Conservation (phyloP, 2,888 invertebrate species). For the Cloeon dipterum region DNA sequence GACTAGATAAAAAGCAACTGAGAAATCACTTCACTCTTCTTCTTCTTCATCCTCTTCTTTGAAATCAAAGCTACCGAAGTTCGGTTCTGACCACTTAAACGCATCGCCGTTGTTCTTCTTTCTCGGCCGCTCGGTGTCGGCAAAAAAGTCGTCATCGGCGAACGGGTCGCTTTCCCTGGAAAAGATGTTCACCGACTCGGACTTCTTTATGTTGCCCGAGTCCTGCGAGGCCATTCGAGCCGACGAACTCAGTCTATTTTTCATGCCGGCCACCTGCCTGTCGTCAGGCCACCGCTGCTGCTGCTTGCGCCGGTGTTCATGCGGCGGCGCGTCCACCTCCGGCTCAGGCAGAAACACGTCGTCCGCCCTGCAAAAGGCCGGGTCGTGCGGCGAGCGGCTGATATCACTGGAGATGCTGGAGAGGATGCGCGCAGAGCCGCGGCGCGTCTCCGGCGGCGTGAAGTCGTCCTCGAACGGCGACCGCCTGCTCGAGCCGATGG, state of each 20-base stretch:
- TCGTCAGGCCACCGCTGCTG: not conserved
- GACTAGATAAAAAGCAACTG: too few species aligned
- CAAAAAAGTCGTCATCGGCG: conserved; percentile 72
- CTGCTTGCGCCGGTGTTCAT: not conserved
- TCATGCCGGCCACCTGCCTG: not conserved
- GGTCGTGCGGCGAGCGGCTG: conserved; percentile 10
- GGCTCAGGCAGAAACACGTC: not conserved
- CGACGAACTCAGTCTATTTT: not conserved
- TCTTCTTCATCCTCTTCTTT: conserved; percentile 4
- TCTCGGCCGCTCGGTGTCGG: conserved; percentile 10
- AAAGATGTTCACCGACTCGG: conserved; percentile 78
- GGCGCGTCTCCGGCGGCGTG: conserved; percentile 17
- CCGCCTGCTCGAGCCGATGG: conserved; percentile 21
- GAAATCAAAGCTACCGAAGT: conserved; percentile 2
- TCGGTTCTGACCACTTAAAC: conserved; percentile 4
- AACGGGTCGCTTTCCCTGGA: conserved; percentile 69
- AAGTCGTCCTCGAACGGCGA: conserved; percentile 49
- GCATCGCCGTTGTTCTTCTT: conserved; percentile 1
- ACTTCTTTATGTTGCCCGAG: conserved; percentile 37
- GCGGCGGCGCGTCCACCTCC: not conserved
- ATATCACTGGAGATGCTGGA: conserved; percentile 13
- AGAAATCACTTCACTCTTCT: too few species aligned
- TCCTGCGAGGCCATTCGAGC: conserved; percentile 6
- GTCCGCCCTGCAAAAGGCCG: not conserved
- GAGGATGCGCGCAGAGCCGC: conserved; percentile 5